Evolutionary conservation across 2,888 invertebrate genomes (phyloP).

Genomic region (Osmoderma eremita): DNA sequence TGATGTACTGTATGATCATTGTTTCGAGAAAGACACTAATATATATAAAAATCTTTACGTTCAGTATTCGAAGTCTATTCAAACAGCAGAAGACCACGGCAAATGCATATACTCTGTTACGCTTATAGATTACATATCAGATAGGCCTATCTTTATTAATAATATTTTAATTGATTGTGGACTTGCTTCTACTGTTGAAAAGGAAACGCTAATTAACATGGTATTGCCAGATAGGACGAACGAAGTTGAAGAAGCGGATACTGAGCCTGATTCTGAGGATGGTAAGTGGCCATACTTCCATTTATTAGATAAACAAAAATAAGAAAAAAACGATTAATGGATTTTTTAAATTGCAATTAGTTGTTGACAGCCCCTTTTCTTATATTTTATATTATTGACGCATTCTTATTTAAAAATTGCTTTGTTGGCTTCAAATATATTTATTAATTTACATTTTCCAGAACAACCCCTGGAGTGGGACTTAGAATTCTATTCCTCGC

Average conservation of each 20-base stretch:
- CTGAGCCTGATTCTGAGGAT: constrained; percentile 28
- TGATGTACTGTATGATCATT: constrained; percentile 66
- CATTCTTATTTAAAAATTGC: not conserved
- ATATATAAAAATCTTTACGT: constrained; percentile 63
- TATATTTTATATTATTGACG: not conserved
- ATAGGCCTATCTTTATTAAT: constrained; percentile 65
- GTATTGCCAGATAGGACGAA: constrained; percentile 46
- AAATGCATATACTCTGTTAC: constrained; percentile 66
- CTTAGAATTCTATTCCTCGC: too few species aligned
- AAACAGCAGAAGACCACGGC: constrained; percentile 55
- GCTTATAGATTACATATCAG: constrained; percentile 64
- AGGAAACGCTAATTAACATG: constrained; percentile 46
- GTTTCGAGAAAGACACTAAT: constrained; percentile 61
- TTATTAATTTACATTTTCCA: too few species aligned
- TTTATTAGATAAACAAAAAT: too few species aligned
- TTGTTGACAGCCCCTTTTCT: too few species aligned
- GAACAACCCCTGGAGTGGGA: too few species aligned
- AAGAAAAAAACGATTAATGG: too few species aligned
- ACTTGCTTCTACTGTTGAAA: constrained; percentile 58
- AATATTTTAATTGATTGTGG: constrained; percentile 65
- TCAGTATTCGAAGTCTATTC: constrained; percentile 57
- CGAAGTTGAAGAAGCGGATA: constrained; percentile 40
- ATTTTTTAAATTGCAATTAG: too few species aligned
- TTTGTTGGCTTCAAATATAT: too few species aligned
- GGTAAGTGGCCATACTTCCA: too few species aligned